A percentile compares a stretch with the other conserved stretches of the same genome.
Evolutionary conservation across 1,140 invertebrate species (phyloP).

Genomic region (Bombus picipes): DNA sequence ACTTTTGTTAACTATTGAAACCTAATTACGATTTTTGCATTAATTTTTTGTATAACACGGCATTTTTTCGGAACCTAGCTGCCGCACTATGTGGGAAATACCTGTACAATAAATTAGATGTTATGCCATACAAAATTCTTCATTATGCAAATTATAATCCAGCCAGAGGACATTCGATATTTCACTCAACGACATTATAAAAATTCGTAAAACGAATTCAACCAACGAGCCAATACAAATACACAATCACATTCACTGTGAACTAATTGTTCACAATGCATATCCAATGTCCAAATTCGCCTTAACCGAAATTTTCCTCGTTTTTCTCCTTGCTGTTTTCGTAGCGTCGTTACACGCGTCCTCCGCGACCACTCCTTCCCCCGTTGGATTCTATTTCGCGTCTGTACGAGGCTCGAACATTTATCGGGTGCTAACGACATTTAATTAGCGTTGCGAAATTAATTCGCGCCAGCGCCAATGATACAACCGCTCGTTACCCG

Average conservation of each 20-base stretch:
- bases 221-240: no score
- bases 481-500: neutral
- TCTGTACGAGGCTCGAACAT: neutral
- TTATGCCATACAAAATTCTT: no score
- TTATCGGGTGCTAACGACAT: constrained; percentile 28
- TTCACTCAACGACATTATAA: no score
- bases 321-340: neutral
- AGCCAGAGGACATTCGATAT: no score
- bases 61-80: no score
- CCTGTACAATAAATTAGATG: no score
- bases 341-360: neutral
- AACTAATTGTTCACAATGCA: neutral
- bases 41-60: no score
- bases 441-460: constrained; percentile 41
- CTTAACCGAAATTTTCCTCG: neutral
- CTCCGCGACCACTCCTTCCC: neutral
- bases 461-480: neutral
- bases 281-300: neutral
- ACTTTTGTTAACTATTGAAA: no score
- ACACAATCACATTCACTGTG: neutral
- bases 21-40: no score
- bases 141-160: no score
- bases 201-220: no score
- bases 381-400: neutral
- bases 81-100: no score